Conservation (phyloP, 2,888 invertebrate species). For the Tenthredo notha region DNA sequence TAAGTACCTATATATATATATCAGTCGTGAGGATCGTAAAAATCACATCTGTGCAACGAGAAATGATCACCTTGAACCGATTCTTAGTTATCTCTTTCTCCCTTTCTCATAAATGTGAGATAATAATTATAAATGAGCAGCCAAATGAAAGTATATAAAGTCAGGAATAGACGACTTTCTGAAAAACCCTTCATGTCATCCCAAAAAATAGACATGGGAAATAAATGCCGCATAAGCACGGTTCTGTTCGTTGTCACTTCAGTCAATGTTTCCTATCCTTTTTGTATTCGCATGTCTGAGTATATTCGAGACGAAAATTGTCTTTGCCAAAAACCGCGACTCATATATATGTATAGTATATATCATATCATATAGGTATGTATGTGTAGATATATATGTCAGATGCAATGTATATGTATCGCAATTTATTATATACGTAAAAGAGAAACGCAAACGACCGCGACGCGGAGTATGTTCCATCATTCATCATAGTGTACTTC, state of each 20-base stretch:
- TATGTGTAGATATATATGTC: not conserved
- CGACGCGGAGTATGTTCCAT: not conserved
- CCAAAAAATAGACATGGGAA: conserved; percentile 22
- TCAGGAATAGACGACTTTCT: conserved; percentile 21
- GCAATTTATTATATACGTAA: not conserved
- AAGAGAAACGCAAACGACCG: not conserved
- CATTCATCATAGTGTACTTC: not conserved
- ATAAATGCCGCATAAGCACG: conserved; percentile 20
- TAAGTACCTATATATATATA: not conserved
- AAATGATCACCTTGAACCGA: conserved; percentile 26
- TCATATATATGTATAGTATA: not conserved
- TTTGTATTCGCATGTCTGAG: not conserved
- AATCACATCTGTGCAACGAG: conserved; percentile 13
- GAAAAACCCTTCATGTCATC: not conserved
- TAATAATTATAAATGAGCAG: conserved; percentile 34
- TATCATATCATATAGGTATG: no score
- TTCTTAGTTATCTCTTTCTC: not conserved
- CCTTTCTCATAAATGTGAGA: not conserved
- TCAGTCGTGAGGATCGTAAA: conserved; percentile 8
- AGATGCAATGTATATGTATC: not conserved
- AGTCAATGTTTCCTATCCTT: not conserved
- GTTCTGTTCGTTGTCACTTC: not conserved
- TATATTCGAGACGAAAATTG: not conserved
- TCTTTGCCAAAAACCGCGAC: not conserved
- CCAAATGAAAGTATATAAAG: conserved; percentile 28